These are phyloP conservation scores for Plagodis pulveraria DNA, from an alignment of 2,888 invertebrate genomes.

Conservation along the genomic window DNA sequence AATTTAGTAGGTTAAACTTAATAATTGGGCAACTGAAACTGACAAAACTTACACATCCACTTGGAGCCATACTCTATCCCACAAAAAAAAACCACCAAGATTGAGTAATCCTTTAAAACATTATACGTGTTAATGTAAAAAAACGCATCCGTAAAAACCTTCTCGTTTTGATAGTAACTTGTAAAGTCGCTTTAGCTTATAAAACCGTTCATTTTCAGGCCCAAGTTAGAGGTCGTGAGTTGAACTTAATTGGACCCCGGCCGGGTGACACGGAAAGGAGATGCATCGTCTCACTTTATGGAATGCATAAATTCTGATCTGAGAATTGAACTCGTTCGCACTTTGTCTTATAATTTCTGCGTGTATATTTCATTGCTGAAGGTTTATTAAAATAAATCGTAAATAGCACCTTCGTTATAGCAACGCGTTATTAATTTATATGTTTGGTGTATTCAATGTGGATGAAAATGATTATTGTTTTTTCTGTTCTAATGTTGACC, in stretches of 20 bases:
- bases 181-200: background rate
- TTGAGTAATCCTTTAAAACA: too few species aligned
- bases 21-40: too few species aligned
- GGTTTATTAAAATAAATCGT: slow-evolving; percentile 45
- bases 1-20: too few species aligned
- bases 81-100: too few species aligned
- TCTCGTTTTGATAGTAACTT: background rate
- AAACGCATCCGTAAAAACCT: too few species aligned
- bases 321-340: slow-evolving; percentile 66
- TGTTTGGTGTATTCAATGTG: background rate
- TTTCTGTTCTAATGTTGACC: background rate
- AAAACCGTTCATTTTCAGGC: slow-evolving; percentile 50
- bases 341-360: slow-evolving; percentile 64
- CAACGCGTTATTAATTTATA: background rate
- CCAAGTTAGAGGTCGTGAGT: slow-evolving; percentile 76
- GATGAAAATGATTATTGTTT: background rate
- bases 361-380: slow-evolving; percentile 43
- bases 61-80: too few species aligned
- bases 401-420: slow-evolving; percentile 18
- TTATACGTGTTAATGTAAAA: too few species aligned
- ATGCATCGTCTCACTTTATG: slow-evolving; percentile 78
- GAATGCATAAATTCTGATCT: slow-evolving; percentile 78
- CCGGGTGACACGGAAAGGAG: slow-evolving; percentile 82
- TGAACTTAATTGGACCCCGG: slow-evolving; percentile 82
- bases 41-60: too few species aligned